A percentile compares a stretch with the other conserved stretches of the same genome.
Conservation (phyloP, 1,140 invertebrate species). For the Pseudomyrmex cubaensis region DNA sequence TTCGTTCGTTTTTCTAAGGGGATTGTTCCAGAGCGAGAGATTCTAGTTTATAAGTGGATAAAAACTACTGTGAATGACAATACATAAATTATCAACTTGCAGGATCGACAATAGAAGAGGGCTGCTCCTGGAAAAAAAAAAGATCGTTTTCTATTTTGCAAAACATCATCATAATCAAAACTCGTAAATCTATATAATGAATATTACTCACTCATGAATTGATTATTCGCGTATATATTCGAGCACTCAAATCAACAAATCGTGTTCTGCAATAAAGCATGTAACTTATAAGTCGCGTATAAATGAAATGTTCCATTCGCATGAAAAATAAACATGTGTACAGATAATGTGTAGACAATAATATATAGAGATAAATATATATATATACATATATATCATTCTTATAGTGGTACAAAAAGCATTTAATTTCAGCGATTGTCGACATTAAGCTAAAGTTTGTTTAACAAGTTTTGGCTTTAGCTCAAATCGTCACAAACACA, state of each 20-base stretch:
- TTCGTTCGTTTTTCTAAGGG: conserved; percentile 39
- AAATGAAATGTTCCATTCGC: conserved; percentile 50
- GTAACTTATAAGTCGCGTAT: conserved; percentile 38
- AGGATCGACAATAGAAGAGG: conserved; percentile 48
- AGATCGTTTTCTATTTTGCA: conserved; percentile 9
- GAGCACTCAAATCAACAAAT: conserved; percentile 24
- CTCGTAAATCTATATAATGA: conserved; percentile 21
- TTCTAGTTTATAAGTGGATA: conserved; percentile 73
- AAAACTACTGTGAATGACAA: conserved; percentile 79
- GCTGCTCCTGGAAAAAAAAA: conserved; percentile 55
- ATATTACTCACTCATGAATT: conserved; percentile 46
- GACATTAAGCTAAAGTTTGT: conserved; percentile 7
- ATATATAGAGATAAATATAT: not conserved
- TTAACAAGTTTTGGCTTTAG: not conserved
- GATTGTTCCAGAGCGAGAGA: conserved; percentile 60
- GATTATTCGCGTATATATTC: conserved; percentile 59
- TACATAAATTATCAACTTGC: conserved; percentile 72
- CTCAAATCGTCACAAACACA: not conserved
- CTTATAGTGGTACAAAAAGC: conserved; percentile 38
- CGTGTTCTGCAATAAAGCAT: conserved; percentile 42
- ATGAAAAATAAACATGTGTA: conserved; percentile 24
- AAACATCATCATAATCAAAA: not conserved
- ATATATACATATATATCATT: conserved; percentile 37
- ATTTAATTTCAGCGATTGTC: conserved; percentile 25
- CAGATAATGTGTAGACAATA: conserved; percentile 48